Percentiles rank a stretch among this genome's conserved stretches.
phyloP scores from a whole-genome alignment of 1,140 invertebrate genomes.

The Danaus plexippus region DNA sequence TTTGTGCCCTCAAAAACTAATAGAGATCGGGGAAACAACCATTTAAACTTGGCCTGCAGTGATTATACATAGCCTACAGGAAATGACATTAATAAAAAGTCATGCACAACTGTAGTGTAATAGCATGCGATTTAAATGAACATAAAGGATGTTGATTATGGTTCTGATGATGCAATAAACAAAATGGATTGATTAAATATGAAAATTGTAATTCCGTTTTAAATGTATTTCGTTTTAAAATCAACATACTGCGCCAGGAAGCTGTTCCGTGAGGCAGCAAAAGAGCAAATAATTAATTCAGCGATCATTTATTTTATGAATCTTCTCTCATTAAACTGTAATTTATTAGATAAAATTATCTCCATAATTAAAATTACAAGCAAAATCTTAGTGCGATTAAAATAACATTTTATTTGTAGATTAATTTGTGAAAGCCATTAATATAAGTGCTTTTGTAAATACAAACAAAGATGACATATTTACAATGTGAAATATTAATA shows the following conservation, averaged over 20 bases:
- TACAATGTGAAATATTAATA: constrained; percentile 1
- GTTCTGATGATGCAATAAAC: constrained; percentile 4
- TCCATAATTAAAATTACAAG: too few relatives aligned
- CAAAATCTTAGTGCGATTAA: too few relatives aligned
- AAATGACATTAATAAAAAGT: not conserved
- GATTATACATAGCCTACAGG: not conserved
- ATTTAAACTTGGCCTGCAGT: not conserved
- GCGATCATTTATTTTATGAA: too few relatives aligned
- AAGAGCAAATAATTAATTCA: constrained; percentile 11
- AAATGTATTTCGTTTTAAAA: constrained; percentile 20
- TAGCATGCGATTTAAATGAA: constrained; percentile 9
- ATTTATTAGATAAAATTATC: too few relatives aligned
- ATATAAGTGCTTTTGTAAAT: too few relatives aligned
- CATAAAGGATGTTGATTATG: not conserved
- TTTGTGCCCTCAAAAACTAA: not conserved
- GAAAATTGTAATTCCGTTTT: constrained; percentile 10
- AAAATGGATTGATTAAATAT: constrained; percentile 12
- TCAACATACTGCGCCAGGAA: constrained; percentile 56
- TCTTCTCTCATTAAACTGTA: too few relatives aligned
- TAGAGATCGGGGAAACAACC: not conserved
- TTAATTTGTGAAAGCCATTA: too few relatives aligned
- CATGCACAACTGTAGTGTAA: not conserved
- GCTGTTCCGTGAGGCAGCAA: constrained; percentile 52
- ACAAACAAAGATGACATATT: too few relatives aligned
- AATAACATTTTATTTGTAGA: too few relatives aligned